Conservation (phyloP, 1,140 invertebrate genomes). For the Drosophila orosa region DNA sequence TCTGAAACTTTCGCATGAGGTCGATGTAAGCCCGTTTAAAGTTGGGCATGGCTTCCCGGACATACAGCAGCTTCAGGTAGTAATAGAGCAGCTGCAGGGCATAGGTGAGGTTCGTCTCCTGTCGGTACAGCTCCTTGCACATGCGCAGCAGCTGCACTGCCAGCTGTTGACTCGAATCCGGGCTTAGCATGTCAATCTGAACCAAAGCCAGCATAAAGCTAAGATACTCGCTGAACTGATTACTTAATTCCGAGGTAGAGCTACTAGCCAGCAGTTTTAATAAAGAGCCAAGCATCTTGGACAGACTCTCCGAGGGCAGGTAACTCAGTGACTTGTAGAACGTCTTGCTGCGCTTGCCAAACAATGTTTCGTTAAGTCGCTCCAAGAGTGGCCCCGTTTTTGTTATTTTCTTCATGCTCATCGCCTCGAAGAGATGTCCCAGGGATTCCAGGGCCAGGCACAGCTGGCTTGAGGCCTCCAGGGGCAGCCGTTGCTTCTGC, state of each 20-base stretch:
- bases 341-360: constrained; percentile 34
- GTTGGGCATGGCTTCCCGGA: constrained; percentile 12
- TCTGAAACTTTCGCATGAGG: constrained; percentile 42
- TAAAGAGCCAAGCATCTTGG: constrained; percentile 43
- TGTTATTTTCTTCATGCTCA: constrained; percentile 26
- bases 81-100: constrained; percentile 60
- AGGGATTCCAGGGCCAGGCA: constrained; percentile 27
- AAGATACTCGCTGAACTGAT: constrained; percentile 51
- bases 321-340: constrained; percentile 34
- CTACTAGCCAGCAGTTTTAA: constrained; percentile 25
- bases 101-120: constrained; percentile 18
- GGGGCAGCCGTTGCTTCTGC: constrained; percentile 22
- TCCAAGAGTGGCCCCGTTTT: constrained; percentile 16
- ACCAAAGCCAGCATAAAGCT: constrained; percentile 35
- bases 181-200: constrained; percentile 38
- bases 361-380: constrained; percentile 43
- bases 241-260: constrained; percentile 10
- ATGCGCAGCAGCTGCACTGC: constrained; percentile 51
- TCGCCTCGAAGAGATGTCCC: constrained; percentile 44
- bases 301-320: constrained; percentile 14
- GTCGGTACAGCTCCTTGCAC: constrained; percentile 19
- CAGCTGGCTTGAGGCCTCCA: constrained; percentile 13
- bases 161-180: constrained; percentile 3
- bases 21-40: constrained; percentile 45
- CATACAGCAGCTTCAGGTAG: constrained; percentile 54